Conservation (phyloP, 2,113 vertebrate genomes). For the Microtus ochrogaster region DNA sequence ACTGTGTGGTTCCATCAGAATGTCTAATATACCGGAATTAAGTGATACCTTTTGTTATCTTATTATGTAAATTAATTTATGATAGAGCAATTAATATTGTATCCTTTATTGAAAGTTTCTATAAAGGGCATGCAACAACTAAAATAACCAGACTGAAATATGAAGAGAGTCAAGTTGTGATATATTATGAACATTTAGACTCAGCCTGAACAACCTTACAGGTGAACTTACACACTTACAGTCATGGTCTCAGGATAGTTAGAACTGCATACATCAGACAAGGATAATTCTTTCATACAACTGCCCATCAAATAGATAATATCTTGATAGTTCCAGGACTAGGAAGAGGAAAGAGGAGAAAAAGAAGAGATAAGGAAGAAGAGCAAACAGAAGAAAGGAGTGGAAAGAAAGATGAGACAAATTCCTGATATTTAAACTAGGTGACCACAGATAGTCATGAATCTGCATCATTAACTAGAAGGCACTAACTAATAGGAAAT, state of each 20-base stretch:
- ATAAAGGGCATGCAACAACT: background rate
- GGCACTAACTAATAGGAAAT: background rate
- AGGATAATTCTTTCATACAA: background rate
- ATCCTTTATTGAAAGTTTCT: background rate
- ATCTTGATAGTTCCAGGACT: background rate
- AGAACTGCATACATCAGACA: background rate
- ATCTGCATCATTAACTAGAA: background rate
- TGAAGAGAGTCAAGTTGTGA: background rate
- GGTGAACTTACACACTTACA: background rate
- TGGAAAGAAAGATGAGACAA: background rate
- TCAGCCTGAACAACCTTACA: background rate
- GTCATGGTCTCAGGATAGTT: background rate
- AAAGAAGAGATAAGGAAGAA: background rate
- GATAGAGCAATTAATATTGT: background rate
- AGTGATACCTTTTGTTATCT: background rate
- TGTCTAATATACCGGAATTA: background rate
- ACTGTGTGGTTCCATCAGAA: background rate
- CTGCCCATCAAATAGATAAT: background rate
- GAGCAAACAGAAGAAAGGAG: background rate
- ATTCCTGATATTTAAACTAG: background rate
- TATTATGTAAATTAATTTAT: constrained; percentile 3
- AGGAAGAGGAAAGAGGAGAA: background rate
- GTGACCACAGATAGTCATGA: background rate
- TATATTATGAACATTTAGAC: background rate
- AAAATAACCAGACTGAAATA: constrained; percentile 19